Evolutionary conservation across 2,888 invertebrate species (phyloP).

Genomic region (Apamea crenata): DNA sequence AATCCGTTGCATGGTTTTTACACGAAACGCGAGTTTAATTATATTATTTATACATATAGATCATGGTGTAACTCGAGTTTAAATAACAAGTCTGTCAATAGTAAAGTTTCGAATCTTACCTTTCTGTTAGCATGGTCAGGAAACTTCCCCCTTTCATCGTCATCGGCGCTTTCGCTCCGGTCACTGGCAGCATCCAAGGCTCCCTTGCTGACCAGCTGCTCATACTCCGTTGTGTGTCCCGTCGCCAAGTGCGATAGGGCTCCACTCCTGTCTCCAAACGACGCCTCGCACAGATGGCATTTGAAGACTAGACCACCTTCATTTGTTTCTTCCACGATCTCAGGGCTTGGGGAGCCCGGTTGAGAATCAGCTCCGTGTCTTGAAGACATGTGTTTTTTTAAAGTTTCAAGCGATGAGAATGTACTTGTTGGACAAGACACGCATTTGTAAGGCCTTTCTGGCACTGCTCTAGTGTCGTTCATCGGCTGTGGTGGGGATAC

Average conservation of each 20-base stretch:
- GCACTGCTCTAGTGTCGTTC: slow-evolving; percentile 91
- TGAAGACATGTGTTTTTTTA: slow-evolving; percentile 94
- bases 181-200: slow-evolving; percentile 91
- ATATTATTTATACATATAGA: background rate
- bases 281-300: slow-evolving; percentile 97
- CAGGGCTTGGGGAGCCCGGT: slow-evolving; percentile 84
- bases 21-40: background rate
- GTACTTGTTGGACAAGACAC: slow-evolving; percentile 95
- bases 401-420: slow-evolving; percentile 94
- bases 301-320: slow-evolving; percentile 95
- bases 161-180: slow-evolving; percentile 92
- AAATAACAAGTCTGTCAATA: background rate
- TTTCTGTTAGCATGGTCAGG: slow-evolving; percentile 97
- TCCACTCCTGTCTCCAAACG: slow-evolving; percentile 94
- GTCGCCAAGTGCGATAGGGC: slow-evolving; percentile 95
- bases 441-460: slow-evolving; percentile 95
- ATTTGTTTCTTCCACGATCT: slow-evolving; percentile 75
- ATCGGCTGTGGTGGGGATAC: slow-evolving; percentile 76
- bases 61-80: background rate
- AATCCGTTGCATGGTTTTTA: background rate
- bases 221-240: slow-evolving; percentile 94
- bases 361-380: slow-evolving; percentile 91
- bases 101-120: slow-evolving; percentile 84
- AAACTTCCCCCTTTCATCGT: slow-evolving; percentile 94
- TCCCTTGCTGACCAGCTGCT: slow-evolving; percentile 95